Evolutionary conservation across 2,797 vertebrate genomes (phyloP), one percentile per base, ranked within the genome.

Genomic region (Brotula barbata): DNA sequence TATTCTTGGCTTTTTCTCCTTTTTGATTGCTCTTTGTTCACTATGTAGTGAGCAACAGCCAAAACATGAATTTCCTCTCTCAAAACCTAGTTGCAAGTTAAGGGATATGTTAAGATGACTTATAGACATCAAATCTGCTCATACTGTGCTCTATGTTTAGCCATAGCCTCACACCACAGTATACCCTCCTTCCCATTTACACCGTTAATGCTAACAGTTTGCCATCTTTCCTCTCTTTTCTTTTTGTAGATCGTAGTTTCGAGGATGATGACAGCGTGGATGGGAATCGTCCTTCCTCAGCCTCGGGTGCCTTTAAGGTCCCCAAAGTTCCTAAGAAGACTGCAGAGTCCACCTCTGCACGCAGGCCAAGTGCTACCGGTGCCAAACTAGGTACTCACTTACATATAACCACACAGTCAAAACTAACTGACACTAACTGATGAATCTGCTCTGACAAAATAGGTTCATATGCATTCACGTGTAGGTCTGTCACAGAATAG

Each of bases 251-350:
- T 92, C 97, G 95, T 87, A 98, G 93, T 91, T 98, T 97, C 77
- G 97, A 99, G 64, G 97, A 98, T 86, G 95, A 98, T 39, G 97
- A 99, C 81, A 96, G 95, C 17, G 94, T 96, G 93, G 97, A 99
- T 89, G 97, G 96, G 86, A 95, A 89, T 84, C 94, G 93, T 73
- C 92, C 95, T 67, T 93, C 94, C 21, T 93, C 96, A 45, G 89
- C 93, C 87, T 93, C 94, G 89, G 92, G 95, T 79, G 90, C 93
- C 52, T 98, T 98, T 88, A 98, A 96, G 90, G 93, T 97, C 80
- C 95, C 96, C 12, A 92, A 92, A 88, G 92, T 94, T 85, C 94
- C 95, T 74, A 98, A 97, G 88, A 96, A 97, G 84, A 83, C 93
- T 23, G 92, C 89, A 72, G 96, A 95, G 82, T 88, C 94, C 40